Evolutionary conservation across 2,888 invertebrate genomes (phyloP).

Genomic region (Dorcus parallelipipedus): DNA sequence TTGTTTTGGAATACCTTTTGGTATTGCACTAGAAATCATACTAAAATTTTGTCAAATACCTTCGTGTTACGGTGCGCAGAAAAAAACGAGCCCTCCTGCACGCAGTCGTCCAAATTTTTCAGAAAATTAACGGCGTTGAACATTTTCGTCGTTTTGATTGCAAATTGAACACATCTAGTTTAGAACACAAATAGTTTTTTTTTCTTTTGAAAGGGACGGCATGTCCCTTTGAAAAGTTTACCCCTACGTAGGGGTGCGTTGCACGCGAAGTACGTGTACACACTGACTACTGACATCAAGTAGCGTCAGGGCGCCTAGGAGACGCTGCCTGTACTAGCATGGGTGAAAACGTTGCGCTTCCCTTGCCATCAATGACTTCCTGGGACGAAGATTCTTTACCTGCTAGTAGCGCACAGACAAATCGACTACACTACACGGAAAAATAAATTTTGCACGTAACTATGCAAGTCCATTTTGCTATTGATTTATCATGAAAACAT

Average conservation of each 20-base stretch:
- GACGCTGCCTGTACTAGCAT: conserved; percentile 3
- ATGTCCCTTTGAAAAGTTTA: too few species aligned
- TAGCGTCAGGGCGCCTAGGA: conserved; percentile 5
- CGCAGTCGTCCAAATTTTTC: conserved; percentile 32
- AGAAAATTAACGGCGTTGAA: conserved; percentile 33
- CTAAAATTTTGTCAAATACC: conserved; percentile 4
- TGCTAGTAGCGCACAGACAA: background rate
- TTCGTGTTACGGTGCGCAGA: conserved; percentile 17
- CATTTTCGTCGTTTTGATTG: conserved; percentile 20
- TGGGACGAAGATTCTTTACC: background rate
- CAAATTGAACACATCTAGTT: too few species aligned
- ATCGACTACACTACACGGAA: background rate
- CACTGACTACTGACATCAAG: background rate
- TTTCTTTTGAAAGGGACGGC: too few species aligned
- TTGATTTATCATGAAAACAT: too few species aligned
- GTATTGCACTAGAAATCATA: too few species aligned
- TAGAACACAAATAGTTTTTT: too few species aligned
- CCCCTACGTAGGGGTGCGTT: background rate
- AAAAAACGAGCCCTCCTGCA: conserved; percentile 27
- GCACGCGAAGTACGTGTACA: background rate
- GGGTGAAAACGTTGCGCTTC: background rate
- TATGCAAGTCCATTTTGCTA: too few species aligned
- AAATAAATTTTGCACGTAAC: too few species aligned
- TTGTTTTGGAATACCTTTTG: too few species aligned
- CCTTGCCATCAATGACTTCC: too few species aligned